Base-by-base conservation (phyloP, 2,888 invertebrate species). In the Plebejus argus region DNA sequence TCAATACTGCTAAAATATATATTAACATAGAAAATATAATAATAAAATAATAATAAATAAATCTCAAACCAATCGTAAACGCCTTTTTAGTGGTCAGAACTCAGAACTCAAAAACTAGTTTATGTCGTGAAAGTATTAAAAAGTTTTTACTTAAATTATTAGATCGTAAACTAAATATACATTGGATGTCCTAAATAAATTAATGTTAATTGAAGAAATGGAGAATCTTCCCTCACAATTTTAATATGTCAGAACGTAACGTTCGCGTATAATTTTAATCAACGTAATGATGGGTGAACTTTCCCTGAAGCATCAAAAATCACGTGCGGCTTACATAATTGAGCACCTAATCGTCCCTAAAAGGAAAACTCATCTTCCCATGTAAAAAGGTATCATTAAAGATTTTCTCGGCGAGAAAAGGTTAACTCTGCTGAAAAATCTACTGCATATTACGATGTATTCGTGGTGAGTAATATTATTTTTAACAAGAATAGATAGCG, bases 301-400 rank as follows among this genome's bases (percentile, higher is more conserved):
- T 66, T 28, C 66, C 28, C 3, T 66, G 15, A 15, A 28, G 66
- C 66, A 28, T 66, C 15, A 66, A 66, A 66, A 66, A 66, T 66
- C 66, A 66, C 66, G 66, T 66, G 15, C 28, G 66, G 28, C 66
- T 66, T 28, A 66, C 66, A 28, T 28, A 28, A 66, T 66, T 66
- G 28, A 66, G 66, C 66, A 66, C 66, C 66, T 66, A 66, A 66
- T 66, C 66, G 66, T 66, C 28, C 66, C 15, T 66, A 66, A 66
- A 66, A 66, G 66, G 66, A 66, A 66, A 33, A 66, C 66, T 66
- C 66, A 66, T 33, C 28, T 66, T 5, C 28, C 28, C 15, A 66
- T 61, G 61, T 28, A 66, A 66, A 33, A 66, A 66, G 66, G 66
- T 66, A 66, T 66, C 66, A 66, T 66, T 66, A 33, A 66, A 33